Evolutionary conservation across 2,797 vertebrate genomes (phyloP).

Genomic region (Macropodus opercularis): DNA sequence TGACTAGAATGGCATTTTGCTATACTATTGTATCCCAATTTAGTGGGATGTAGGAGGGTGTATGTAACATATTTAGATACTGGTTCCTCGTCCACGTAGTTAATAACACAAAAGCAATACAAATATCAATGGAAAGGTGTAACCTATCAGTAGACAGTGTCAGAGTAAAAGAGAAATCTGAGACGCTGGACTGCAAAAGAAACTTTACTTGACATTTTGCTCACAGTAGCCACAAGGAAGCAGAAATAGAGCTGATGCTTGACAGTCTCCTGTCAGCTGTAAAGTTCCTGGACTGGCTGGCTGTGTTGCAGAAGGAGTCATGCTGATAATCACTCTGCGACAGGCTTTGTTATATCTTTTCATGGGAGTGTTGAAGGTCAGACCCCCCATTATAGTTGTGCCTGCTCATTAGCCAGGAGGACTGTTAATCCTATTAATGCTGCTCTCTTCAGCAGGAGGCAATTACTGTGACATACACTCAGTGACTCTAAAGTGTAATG

Average conservation of each 20-base stretch:
- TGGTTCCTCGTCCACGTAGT: no score
- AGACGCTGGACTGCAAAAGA: background rate
- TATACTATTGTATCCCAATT: no score
- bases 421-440: constrained; percentile 57
- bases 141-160: no score
- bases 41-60: no score
- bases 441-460: constrained; percentile 37
- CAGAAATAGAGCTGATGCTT: background rate
- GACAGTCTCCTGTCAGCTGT: constrained; percentile 7
- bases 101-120: no score
- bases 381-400: constrained; percentile 33
- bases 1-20: no score
- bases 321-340: constrained; percentile 38
- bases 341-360: constrained; percentile 20
- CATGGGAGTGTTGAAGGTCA: constrained; percentile 52
- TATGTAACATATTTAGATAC: no score
- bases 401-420: constrained; percentile 46
- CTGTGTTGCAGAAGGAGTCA: constrained; percentile 17
- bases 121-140: no score
- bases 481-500: background rate
- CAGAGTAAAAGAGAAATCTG: background rate
- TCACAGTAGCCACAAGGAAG: background rate
- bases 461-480: constrained; percentile 24
- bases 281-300: background rate
- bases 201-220: background rate